Conservation (phyloP, 2,797 vertebrate genomes). For the Lepilemur septentrionalis region DNA sequence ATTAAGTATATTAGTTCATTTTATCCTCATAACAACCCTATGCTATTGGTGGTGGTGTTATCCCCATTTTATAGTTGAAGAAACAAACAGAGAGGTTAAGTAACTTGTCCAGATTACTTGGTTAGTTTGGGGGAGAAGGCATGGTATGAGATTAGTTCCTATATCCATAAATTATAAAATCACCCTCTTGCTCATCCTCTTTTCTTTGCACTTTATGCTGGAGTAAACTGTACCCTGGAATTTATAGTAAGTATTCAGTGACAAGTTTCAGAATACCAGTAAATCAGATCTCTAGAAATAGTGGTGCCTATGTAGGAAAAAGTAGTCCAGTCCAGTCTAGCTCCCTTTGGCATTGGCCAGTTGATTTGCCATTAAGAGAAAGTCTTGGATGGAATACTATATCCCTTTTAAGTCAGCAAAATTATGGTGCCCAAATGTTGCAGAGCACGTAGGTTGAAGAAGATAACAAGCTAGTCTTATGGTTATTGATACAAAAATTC, state of each 20-base stretch:
- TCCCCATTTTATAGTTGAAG: background rate
- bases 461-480: background rate
- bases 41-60: background rate
- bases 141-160: background rate
- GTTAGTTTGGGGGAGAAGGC: background rate
- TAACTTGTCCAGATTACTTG: background rate
- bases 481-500: background rate
- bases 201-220: background rate
- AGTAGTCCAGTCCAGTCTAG: background rate
- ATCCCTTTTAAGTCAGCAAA: background rate
- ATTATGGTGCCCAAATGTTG: background rate
- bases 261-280: background rate
- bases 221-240: background rate
- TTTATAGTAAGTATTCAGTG: background rate
- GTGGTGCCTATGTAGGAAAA: background rate
- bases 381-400: background rate
- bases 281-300: background rate
- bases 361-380: background rate
- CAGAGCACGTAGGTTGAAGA: conserved; percentile 8
- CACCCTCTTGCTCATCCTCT: background rate
- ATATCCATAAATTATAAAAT: background rate
- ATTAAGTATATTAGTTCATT: background rate
- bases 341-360: background rate
- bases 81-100: background rate
- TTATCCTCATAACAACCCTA: background rate